These are phyloP conservation scores for Osmerus mordax DNA, from an alignment of 2,113 vertebrate genomes.

Conservation along the genomic window DNA sequence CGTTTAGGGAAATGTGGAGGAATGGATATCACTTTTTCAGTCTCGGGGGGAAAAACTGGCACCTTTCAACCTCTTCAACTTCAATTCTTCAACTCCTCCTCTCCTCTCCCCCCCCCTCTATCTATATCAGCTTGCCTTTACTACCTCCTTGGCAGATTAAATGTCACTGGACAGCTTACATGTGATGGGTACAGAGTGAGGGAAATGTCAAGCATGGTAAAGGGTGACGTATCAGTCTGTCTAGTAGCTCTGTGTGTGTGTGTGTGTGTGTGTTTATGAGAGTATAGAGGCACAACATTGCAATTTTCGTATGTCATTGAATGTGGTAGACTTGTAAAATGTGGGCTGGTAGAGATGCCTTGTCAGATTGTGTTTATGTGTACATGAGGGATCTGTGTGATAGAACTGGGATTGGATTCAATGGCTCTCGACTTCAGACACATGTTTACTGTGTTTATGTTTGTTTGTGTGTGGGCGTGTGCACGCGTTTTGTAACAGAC, in stretches of 20 bases:
- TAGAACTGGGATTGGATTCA: too few relatives aligned
- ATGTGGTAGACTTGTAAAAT: too few relatives aligned
- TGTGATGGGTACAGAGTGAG: constrained; percentile 48
- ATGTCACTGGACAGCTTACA: constrained; percentile 61
- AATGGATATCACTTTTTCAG: background rate
- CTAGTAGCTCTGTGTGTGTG: background rate
- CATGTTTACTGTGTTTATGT: background rate
- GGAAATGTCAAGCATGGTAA: constrained; percentile 64
- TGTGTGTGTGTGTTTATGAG: constrained; percentile 2
- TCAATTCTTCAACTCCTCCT: background rate
- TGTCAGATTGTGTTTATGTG: too few relatives aligned
- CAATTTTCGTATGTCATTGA: too few relatives aligned
- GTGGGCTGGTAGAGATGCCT: too few relatives aligned
- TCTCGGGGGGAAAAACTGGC: background rate
- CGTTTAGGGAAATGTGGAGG: background rate
- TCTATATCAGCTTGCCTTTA: constrained; percentile 10
- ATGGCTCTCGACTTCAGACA: background rate
- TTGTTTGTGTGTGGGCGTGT: background rate
- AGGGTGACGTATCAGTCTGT: constrained; percentile 26
- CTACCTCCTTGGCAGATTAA: constrained; percentile 39
- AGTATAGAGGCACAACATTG: background rate
- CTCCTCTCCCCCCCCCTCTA: constrained; percentile 1
- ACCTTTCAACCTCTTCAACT: too few relatives aligned
- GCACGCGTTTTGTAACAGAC: constrained; percentile 36
- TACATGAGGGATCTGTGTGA: background rate